Evolutionary conservation across 2,113 vertebrate species (phyloP), one percentile per base, ranked within the genome.

Genomic region (Paedocypris sp.): DNA sequence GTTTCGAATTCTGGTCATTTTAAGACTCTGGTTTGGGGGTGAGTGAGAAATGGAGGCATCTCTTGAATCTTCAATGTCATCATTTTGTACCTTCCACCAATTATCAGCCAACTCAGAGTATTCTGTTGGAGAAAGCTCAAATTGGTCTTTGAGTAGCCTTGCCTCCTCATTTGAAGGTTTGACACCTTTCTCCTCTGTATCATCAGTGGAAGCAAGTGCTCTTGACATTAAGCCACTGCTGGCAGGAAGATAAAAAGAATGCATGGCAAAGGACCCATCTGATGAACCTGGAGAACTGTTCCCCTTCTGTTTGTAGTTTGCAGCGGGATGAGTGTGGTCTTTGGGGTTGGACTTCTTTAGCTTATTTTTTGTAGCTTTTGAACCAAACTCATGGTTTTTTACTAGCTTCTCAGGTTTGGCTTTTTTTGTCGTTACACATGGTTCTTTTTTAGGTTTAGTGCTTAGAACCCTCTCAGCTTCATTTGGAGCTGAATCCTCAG

Each of bases 181-280:
- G 6, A 64, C 53, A 45, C 79, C 77, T 62, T 74, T 75, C 25
- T 71, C 60, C 36, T 77, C 70, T 0, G 60, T 70, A 10, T 78
- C 74, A 41, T 81, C 80, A 26, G 74, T 75, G 2, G 72, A 71
- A 33, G 77, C 79, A 20, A 84, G 65, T 22, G 84, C 82, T 53
- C 77, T 73, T 1, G 79, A 79, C 60, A 83, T 83, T 25, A 86
- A 70, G 12, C 71, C 67, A 10, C 71, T 78, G 59, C 80, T 83
- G 39, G 80, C 83, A n/a, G 82, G 75, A 31, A 83, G 75, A 51
- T 46, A 61, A 18, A 49, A 49, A 3, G 75, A 80, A 65, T 77
- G 73, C 74, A 74, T 75, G 61, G 75, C 62, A 6, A 52, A 35
- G 2, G 74, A 66, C 25, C 45, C 49, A 3, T 69, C 41, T 1